Evolutionary conservation across 1,140 invertebrate species (phyloP).

Genomic region (Drosophila pectinifera): DNA sequence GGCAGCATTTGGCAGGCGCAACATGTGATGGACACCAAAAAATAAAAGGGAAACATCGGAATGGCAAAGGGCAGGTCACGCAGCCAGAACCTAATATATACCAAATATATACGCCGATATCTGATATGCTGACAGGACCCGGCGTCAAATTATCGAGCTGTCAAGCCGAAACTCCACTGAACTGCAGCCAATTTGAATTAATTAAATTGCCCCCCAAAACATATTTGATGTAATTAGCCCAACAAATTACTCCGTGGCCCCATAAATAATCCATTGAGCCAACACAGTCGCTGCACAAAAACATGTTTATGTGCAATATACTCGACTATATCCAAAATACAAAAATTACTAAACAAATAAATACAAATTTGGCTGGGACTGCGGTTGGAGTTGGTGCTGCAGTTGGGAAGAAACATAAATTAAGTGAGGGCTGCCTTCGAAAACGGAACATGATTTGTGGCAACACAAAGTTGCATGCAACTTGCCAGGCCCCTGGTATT

Average conservation of each 20-base stretch:
- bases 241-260: constrained; percentile 19
- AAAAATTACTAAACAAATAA: constrained; percentile 27
- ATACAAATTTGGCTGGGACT: constrained; percentile 9
- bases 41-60: neutral
- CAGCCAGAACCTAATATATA: neutral
- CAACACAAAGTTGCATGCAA: constrained; percentile 53
- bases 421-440: constrained; percentile 34
- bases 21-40: constrained; percentile 55
- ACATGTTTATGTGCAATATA: too few species aligned
- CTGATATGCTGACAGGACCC: constrained; percentile 24
- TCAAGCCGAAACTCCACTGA: constrained; percentile 7
- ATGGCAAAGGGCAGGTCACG: neutral
- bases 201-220: constrained; percentile 45
- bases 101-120: constrained; percentile 8
- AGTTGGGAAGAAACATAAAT: constrained; percentile 33
- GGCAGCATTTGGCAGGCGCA: constrained; percentile 58
- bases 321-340: too few species aligned
- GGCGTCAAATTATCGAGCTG: constrained; percentile 34
- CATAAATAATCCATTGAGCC: constrained; percentile 22
- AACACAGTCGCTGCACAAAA: neutral
- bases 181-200: constrained; percentile 37
- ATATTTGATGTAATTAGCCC: constrained; percentile 45
- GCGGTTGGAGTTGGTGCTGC: neutral
- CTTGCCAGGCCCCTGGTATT: constrained; percentile 9
- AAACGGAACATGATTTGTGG: constrained; percentile 54